Evolutionary conservation across 2,888 invertebrate genomes (phyloP), one percentile per base, ranked within the genome.

Genomic region (Yponomeuta plumbellus): DNA sequence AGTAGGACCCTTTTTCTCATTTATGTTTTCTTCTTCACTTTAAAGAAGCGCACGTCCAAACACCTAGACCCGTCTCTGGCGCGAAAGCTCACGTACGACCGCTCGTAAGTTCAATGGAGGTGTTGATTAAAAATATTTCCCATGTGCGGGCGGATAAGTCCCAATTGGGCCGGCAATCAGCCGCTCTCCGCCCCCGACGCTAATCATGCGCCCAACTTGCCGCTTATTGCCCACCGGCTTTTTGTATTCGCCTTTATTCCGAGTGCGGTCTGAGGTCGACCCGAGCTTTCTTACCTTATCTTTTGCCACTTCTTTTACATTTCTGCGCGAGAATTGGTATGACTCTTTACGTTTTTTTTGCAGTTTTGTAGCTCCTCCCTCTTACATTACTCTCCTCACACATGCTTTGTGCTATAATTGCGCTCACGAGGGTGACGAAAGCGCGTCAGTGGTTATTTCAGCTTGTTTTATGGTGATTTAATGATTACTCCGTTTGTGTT

Each of bases 91-190:
- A 90, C 91, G 89, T 90, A 90, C 89, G 85, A 85, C 86, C 88
- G 88, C 91, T 91, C 91, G 91, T 91, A 91, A 92, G 91, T 91
- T 91, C 90, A 91, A 91, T 91, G 91, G 91, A 91, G 91, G 92
- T 91, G 91, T 92, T 92, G 92, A 91, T 91, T 91, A 92, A 92
- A 92, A 91, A 91, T 91, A 92, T 91, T 91, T 91, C 91, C 91
- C 91, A 91, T 91, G 90, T 88, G 91, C 88, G 91, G 86, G 88
- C 85, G 90, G 90, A 87, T 88, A 90, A 89, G 88, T 89, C 89
- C 88, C 91, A 91, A 91, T 91, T 91, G 91, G 89, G 86, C 88
- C 80, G 81, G 89, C 91, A 91, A 90, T 91, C 90, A 90, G 84
- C 86, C 69, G 44, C 44, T 52, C 44, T 84, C 79, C 83, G 79